A percentile compares a stretch with the other conserved stretches of the same genome.
Conservation (phyloP, 1,140 invertebrate species). For the Helicoverpa armigera region DNA sequence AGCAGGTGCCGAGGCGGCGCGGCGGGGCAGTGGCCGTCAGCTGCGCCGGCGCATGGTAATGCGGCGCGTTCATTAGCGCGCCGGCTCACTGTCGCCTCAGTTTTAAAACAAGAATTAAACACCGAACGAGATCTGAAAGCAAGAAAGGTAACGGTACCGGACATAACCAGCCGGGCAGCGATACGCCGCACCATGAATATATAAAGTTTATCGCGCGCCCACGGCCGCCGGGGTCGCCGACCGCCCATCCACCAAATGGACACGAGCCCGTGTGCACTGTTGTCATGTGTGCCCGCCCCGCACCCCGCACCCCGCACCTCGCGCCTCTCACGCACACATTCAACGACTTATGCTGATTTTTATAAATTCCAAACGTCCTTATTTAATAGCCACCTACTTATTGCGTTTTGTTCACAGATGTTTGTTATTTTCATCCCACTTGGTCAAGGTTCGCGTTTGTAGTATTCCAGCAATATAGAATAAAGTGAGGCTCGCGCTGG, state of each 20-base stretch:
- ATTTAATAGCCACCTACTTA: too few species aligned
- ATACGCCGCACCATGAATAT: conserved; percentile 49
- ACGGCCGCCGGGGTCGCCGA: conserved; percentile 60
- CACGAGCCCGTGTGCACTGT: conserved; percentile 48
- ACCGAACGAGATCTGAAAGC: conserved; percentile 62
- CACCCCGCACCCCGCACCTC: conserved; percentile 41
- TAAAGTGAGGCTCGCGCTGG: too few species aligned
- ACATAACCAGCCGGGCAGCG: conserved; percentile 53
- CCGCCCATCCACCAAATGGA: conserved; percentile 57
- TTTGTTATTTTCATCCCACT: too few species aligned
- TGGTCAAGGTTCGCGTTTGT: too few species aligned
- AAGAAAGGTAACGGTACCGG: conserved; percentile 64
- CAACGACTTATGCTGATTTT: conserved; percentile 32
- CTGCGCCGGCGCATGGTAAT: conserved; percentile 36
- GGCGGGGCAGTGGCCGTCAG: background rate
- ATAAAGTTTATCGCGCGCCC: conserved; percentile 63
- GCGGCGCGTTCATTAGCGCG: conserved; percentile 46
- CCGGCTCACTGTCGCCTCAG: conserved; percentile 11
- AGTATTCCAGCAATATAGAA: too few species aligned
- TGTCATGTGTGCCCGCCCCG: conserved; percentile 47
- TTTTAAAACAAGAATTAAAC: conserved; percentile 60
- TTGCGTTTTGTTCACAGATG: too few species aligned
- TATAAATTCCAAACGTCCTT: conserved; percentile 26
- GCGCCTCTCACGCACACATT: conserved; percentile 25
- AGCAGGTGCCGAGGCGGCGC: background rate